Evolutionary conservation across 2,113 vertebrate genomes (phyloP).

Genomic region (Oenanthe oenanthe): DNA sequence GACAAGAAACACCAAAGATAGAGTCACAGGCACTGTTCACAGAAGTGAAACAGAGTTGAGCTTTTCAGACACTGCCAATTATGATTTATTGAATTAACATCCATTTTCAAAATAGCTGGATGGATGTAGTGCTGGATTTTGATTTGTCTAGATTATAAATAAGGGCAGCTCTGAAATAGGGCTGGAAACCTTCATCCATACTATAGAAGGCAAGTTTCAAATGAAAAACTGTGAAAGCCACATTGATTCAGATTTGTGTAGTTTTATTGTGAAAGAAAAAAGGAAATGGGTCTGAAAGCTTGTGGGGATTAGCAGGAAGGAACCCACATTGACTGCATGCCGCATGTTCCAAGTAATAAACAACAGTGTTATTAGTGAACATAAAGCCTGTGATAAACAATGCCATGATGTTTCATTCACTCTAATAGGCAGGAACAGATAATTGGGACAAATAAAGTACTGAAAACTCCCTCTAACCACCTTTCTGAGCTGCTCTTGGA

Average conservation of each 20-base stretch:
- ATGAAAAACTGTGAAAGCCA: not conserved
- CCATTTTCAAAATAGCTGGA: not conserved
- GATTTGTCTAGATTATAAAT: not conserved
- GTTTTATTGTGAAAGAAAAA: not conserved
- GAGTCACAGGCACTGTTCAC: not conserved
- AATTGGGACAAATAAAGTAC: conserved; percentile 74
- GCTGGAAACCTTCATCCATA: not conserved
- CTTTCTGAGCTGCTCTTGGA: conserved; percentile 53
- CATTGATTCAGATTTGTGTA: not conserved
- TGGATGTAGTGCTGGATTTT: not conserved
- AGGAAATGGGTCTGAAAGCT: conserved; percentile 13
- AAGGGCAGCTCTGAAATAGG: not conserved
- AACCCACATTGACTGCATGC: not conserved
- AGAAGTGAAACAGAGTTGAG: not conserved
- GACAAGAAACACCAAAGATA: not conserved
- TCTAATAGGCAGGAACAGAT: conserved; percentile 70
- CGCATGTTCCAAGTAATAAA: conserved; percentile 67
- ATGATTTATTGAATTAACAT: not conserved
- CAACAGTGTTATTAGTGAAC: conserved; percentile 71
- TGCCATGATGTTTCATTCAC: conserved; percentile 67
- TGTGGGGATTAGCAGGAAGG: conserved; percentile 37
- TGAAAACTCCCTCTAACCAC: conserved; percentile 70
- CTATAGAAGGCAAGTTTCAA: not conserved
- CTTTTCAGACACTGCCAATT: not conserved
- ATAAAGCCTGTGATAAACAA: conserved; percentile 70